Evolutionary conservation across 2,113 vertebrate genomes (phyloP).

Genomic region (Phycodurus eques): DNA sequence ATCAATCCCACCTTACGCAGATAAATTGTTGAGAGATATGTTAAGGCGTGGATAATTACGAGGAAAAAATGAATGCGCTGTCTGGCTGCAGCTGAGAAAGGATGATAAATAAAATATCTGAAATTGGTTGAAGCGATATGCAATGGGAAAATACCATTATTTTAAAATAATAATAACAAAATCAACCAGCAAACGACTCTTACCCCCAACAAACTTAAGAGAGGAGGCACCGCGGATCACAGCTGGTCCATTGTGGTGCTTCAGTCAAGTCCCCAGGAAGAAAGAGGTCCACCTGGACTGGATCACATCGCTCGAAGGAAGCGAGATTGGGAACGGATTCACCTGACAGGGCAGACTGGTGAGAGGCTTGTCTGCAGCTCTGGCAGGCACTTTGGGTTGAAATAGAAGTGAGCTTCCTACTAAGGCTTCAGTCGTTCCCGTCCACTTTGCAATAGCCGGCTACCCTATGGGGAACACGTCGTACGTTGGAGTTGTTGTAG

Average conservation of each 20-base stretch:
- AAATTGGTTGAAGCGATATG: slow-evolving; percentile 2
- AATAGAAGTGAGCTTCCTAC: slow-evolving; percentile 20
- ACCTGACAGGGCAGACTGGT: slow-evolving; percentile 48
- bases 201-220: slow-evolving; percentile 48
- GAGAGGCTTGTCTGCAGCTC: slow-evolving; percentile 18
- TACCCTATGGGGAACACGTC: slow-evolving; percentile 27
- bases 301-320: not conserved
- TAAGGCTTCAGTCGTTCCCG: slow-evolving; percentile 52
- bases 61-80: not conserved
- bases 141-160: slow-evolving; percentile 7
- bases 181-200: slow-evolving; percentile 19
- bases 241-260: not conserved
- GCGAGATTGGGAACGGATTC: slow-evolving; percentile 3
- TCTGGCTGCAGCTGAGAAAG: not conserved
- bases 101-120: not conserved
- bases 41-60: slow-evolving; percentile 14
- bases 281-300: not conserved
- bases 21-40: slow-evolving; percentile 19
- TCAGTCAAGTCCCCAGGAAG: slow-evolving; percentile 4
- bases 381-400: slow-evolving; percentile 19
- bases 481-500: not conserved
- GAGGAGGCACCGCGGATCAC: not conserved
- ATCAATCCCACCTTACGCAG: slow-evolving; percentile 16
- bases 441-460: slow-evolving; percentile 33
- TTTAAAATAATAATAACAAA: not conserved